Base-by-base conservation (phyloP, 2,888 invertebrate genomes). In the Cheilosia pagana region DNA sequence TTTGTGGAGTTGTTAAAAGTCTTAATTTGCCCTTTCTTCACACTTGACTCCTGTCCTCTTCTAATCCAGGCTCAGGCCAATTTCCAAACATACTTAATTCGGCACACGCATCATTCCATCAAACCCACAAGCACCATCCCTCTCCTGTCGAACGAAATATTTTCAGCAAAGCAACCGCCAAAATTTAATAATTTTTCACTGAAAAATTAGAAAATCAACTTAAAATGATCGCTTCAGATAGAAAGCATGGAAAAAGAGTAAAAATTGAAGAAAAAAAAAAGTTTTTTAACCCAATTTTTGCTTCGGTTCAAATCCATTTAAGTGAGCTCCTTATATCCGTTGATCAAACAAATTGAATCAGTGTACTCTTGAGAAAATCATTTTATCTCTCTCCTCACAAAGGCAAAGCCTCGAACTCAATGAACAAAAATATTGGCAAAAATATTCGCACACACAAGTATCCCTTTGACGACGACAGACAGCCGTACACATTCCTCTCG, bases 281-380 rank as follows among this genome's bases (percentile, higher is more conserved):
- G 25, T n/a, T 16, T 41, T 10, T 6, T 67, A 68, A 74, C n/a
- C 16, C 16, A 57, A 71, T 71, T 65, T 43, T 16, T 23, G 14
- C 21, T 43, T 53, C 41, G 48, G 28, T 23, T 23, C 19, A 68
- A 81, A 70, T 43, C 63, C 71, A 59, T 71, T 71, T 50, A 31
- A 53, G 23, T 50, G 70, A 65, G 57, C 71, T 68, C 21, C 74
- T 62, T 62, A 72, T 52, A 67, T 72, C 79, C 62, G 50, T 14
- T 68, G 62, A 82, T 78, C 43, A 48, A 19, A 55, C 62, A 78
- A 83, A 83, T 83, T 72, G 62, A 83, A 83, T 83, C 72, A 78
- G 48, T 83, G 77, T 41, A 78, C 68, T 68, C 82, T 62, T 72
- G 55, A 83, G 52, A 68, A 78, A 83, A 78, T 83, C 72, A 78